phyloP scores from a whole-genome alignment of 1,140 invertebrate genomes.

The Drosophila ficusphila region DNA sequence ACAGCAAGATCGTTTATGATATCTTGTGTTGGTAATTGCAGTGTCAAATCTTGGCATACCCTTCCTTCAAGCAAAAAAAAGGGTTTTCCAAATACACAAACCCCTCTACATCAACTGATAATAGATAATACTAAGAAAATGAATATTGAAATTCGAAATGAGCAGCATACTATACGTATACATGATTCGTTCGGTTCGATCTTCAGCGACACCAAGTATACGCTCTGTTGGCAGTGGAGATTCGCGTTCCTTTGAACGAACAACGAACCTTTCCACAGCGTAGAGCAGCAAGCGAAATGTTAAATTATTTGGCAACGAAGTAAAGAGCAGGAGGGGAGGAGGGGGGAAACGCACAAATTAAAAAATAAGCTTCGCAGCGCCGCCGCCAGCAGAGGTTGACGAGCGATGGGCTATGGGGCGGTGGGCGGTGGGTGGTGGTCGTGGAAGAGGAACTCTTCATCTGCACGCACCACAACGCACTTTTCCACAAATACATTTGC shows the following conservation, averaged over 20 bases:
- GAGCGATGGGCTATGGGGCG: too few relatives aligned
- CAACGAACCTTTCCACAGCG: background rate
- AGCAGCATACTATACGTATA: too few relatives aligned
- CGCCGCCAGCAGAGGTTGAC: background rate
- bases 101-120: too few relatives aligned
- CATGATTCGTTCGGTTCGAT: background rate
- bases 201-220: background rate
- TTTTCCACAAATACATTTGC: conserved; percentile 66
- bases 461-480: conserved; percentile 59
- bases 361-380: conserved; percentile 39
- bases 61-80: too few relatives aligned
- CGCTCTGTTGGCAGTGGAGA: too few relatives aligned
- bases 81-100: too few relatives aligned
- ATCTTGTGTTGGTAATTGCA: too few relatives aligned
- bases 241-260: background rate
- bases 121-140: too few relatives aligned
- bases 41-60: too few relatives aligned
- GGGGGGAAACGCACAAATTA: conserved; percentile 31
- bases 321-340: background rate
- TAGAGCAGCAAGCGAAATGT: conserved; percentile 29
- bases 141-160: too few relatives aligned
- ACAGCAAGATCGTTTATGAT: too few relatives aligned
- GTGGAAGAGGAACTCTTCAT: conserved; percentile 5
- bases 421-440: background rate
- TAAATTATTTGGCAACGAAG: conserved; percentile 48